These are phyloP conservation scores for Fopius arisanus DNA, from an alignment of 1,140 invertebrate species.

Conservation along the genomic window DNA sequence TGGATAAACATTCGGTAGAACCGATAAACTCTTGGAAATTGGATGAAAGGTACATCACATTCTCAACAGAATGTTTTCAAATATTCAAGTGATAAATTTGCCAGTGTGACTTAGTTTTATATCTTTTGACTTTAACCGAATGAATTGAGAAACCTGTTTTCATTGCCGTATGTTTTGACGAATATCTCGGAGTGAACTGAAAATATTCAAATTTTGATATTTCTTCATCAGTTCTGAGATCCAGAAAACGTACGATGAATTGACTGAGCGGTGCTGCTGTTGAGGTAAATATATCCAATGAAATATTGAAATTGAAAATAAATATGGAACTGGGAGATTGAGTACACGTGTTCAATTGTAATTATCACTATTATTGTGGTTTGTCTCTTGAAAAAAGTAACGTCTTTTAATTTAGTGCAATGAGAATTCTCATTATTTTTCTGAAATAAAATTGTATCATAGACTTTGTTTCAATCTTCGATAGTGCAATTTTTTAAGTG, in stretches of 20 bases:
- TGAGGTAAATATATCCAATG: neutral
- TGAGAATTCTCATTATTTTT: constrained; percentile 39
- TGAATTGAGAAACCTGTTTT: neutral
- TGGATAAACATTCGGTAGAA: no score
- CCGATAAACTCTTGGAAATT: no score
- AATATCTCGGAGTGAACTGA: no score
- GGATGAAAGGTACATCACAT: no score
- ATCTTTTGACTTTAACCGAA: neutral
- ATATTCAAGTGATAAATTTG: neutral
- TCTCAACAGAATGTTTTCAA: no score
- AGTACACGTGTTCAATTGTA: constrained; percentile 7
- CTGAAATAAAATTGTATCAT: constrained; percentile 37
- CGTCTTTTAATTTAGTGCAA: constrained; percentile 43
- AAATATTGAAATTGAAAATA: neutral
- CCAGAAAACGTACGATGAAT: neutral
- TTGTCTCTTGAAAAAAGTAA: constrained; percentile 42
- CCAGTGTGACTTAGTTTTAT: constrained; percentile 1
- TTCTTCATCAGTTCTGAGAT: no score
- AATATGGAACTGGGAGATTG: neutral
- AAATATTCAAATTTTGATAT: no score
- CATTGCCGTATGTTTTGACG: no score
- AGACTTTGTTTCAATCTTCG: constrained; percentile 32
- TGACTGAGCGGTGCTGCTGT: neutral
- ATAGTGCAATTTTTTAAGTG: constrained; percentile 38
- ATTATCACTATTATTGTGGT: constrained; percentile 7